Base-by-base conservation (phyloP, 1,140 invertebrate genomes). In the Drosophila mayri region DNA sequence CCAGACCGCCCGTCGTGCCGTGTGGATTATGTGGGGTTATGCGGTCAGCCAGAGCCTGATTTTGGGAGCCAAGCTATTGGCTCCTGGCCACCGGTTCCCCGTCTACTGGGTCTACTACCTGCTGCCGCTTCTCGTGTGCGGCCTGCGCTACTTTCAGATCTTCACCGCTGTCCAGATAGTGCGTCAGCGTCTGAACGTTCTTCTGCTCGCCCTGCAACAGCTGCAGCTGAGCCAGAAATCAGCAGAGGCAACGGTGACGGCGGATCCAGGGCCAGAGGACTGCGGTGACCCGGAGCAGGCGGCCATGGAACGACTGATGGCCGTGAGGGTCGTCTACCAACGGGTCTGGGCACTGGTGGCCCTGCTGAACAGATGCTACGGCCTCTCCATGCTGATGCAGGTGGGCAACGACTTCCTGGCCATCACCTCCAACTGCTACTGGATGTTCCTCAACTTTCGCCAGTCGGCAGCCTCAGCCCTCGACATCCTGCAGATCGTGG, bases 381-480 rank as follows among this genome's bases (percentile, higher is more conserved):
- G 91, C 1, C 30, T 92, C 8, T 92, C 91, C 16, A 88, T 92
- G 66, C 65, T 92, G 14, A 40, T 88, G 1, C 82, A 78, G 58
- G 73, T 92, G 68, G 91, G 85, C 67, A 92, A 92, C 40, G 91
- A 92, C 49, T 92, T 92, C 44, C 60, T 92, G 44, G 76, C 91
- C 38, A 91, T 92, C 4, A 92, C 91, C 18, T 85, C 91, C 3
- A 92, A 91, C 60, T 92, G 90, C 41, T 92, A 92, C 55, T 92
- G 90, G 91, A 92, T 92, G 9, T 92, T 92, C 50, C 40, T 91
- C 3, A 91, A 80, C 52, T 92, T 92, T 28, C 82, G 90, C 1
- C 63, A 79, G 44, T 91, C 76, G 28, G 61, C 75, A 8, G 68
- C 79, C 11, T 76, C 78, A 1, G 74, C 71, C 0, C 55, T 47